phyloP scores from a whole-genome alignment of 2,797 vertebrate genomes.

The Smutsia gigantea region DNA sequence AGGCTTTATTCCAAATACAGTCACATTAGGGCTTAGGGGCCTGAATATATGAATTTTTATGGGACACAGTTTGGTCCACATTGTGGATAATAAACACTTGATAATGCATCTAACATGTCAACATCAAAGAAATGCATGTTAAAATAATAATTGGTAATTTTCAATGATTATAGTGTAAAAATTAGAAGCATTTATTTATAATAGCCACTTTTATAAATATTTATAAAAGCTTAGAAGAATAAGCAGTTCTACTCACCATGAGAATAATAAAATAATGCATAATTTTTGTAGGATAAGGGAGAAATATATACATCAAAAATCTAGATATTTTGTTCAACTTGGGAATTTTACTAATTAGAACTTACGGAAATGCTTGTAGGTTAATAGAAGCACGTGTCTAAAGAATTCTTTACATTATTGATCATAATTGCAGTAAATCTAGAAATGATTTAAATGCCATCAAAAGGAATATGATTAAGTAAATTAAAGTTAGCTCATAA shows the following conservation, averaged over 20 bases:
- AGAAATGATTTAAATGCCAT: conserved; percentile 19
- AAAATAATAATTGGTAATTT: conserved; percentile 1
- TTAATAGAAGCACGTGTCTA: conserved; percentile 2
- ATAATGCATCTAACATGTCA: not conserved
- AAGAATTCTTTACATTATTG: not conserved
- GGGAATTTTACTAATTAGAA: not conserved
- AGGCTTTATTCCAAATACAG: not conserved
- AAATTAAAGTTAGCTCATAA: conserved; percentile 30
- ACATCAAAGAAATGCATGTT: not conserved
- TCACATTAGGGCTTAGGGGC: not conserved
- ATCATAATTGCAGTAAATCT: not conserved
- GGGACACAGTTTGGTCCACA: not conserved
- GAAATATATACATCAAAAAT: not conserved
- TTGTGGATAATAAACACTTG: conserved; percentile 22
- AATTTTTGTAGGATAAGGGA: not conserved
- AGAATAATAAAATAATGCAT: conserved; percentile 22
- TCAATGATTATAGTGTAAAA: not conserved
- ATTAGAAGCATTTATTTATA: conserved; percentile 32
- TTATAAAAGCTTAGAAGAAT: not conserved
- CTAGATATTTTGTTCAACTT: not conserved
- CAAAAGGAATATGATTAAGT: not conserved
- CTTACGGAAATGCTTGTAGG: not conserved
- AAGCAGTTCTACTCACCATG: not conserved
- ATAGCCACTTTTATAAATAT: not conserved
- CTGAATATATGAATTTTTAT: not conserved